Conservation (phyloP, 2,888 invertebrate genomes). For the Xestoiulus laeticollis region DNA sequence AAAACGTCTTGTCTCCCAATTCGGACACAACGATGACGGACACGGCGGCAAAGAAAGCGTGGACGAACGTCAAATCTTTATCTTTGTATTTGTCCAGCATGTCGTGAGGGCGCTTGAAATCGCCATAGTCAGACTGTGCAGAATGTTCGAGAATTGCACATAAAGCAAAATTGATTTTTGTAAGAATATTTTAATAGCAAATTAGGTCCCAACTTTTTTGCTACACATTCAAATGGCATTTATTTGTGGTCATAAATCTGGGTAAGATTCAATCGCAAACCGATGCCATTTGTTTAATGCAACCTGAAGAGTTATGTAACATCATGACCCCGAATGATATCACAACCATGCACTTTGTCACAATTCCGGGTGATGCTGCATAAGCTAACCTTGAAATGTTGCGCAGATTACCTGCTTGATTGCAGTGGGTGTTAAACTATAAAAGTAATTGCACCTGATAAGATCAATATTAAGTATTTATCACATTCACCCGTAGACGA, state of each 20-base stretch:
- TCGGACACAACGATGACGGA: constrained; percentile 98
- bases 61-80: constrained; percentile 75
- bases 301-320: neutral
- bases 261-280: no score
- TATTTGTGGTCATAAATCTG: no score
- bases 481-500: no score
- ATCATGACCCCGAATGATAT: neutral
- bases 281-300: no score
- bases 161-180: no score
- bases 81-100: constrained; percentile 54
- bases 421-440: neutral
- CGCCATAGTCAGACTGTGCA: constrained; percentile 51
- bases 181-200: no score
- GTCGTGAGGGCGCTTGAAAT: constrained; percentile 54
- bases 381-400: neutral
- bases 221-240: no score
- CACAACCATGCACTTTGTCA: neutral
- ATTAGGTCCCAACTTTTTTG: no score
- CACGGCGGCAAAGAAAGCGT: constrained; percentile 93
- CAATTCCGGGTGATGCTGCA: neutral
- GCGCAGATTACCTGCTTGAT: neutral
- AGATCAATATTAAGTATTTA: no score
- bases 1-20: constrained; percentile 98
- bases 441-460: neutral
- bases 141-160: neutral